These are phyloP conservation scores for Lepidocolaptes lacrymiger DNA, from an alignment of 2,797 vertebrate genomes.

Conservation along the genomic window DNA sequence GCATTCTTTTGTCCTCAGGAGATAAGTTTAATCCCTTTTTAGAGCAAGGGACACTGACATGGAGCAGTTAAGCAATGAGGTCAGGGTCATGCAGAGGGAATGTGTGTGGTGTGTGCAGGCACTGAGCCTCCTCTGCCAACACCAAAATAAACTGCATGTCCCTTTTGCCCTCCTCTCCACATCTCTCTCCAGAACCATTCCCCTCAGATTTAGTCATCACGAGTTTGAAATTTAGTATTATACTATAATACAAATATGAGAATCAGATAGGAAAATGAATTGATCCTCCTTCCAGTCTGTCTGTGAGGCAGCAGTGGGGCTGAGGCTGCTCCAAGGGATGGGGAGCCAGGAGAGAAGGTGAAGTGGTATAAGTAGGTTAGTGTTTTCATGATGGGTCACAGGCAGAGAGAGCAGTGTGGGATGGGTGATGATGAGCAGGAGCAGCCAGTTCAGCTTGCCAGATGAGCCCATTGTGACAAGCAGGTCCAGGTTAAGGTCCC, in stretches of 20 bases:
- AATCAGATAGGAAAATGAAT: neutral
- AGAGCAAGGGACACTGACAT: neutral
- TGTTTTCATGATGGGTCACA: fast-evolving
- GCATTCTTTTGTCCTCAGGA: neutral
- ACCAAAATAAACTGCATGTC: neutral
- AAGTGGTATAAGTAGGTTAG: neutral
- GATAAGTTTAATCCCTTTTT: neutral
- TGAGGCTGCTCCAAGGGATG: neutral
- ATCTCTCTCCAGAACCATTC: neutral
- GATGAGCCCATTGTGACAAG: fast-evolving
- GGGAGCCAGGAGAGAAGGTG: neutral
- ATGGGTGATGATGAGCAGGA: neutral
- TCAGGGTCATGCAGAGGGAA: neutral
- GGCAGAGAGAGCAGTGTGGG: neutral
- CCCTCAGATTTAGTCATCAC: neutral
- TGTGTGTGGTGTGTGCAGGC: fast-evolving
- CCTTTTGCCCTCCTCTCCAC: neutral
- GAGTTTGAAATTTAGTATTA: neutral
- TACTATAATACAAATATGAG: neutral
- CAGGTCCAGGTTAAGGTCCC: neutral
- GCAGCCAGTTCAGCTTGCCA: neutral
- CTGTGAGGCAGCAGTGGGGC: neutral
- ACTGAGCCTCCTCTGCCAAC: fast-evolving
- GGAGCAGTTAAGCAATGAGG: neutral
- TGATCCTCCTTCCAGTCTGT: neutral